Conservation (phyloP, 1,140 invertebrate species). For the Ceratina japonica region DNA sequence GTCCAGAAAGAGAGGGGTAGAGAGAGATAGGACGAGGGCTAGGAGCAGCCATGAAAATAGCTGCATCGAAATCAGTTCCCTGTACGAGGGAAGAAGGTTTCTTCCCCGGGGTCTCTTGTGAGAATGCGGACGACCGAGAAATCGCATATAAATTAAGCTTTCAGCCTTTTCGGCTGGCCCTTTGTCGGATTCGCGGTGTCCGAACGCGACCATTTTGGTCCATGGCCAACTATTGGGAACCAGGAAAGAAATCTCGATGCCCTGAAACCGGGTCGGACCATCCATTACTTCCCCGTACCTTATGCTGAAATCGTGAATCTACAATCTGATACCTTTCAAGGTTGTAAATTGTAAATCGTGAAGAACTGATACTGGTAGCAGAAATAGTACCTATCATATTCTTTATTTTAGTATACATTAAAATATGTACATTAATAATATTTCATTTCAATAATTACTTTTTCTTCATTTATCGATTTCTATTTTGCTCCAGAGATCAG, state of each 20-base stretch:
- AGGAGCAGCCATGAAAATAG: conserved; percentile 63
- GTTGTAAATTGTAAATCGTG: neutral
- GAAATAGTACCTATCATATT: neutral
- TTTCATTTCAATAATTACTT: no score
- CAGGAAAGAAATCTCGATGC: conserved; percentile 15
- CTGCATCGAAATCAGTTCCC: conserved; percentile 69
- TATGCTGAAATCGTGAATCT: neutral
- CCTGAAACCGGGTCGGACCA: conserved; percentile 22
- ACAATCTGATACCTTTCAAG: neutral
- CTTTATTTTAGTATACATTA: neutral
- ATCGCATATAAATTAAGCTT: conserved; percentile 69
- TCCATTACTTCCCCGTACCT: neutral
- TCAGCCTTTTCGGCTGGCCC: conserved; percentile 57
- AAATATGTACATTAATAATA: neutral
- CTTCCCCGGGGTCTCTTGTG: conserved; percentile 29
- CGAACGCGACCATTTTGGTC: conserved; percentile 27
- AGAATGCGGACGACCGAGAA: conserved; percentile 59
- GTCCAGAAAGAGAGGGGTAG: neutral
- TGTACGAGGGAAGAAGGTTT: conserved; percentile 54
- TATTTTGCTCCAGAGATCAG: no score
- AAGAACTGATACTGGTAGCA: neutral
- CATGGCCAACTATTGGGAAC: conserved; percentile 9
- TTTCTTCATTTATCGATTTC: no score
- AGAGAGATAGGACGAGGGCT: conserved; percentile 1
- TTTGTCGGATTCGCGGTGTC: conserved; percentile 64